These are phyloP conservation scores for Scaptomyza pallida DNA, from an alignment of 1,140 invertebrate species.

Conservation along the genomic window DNA sequence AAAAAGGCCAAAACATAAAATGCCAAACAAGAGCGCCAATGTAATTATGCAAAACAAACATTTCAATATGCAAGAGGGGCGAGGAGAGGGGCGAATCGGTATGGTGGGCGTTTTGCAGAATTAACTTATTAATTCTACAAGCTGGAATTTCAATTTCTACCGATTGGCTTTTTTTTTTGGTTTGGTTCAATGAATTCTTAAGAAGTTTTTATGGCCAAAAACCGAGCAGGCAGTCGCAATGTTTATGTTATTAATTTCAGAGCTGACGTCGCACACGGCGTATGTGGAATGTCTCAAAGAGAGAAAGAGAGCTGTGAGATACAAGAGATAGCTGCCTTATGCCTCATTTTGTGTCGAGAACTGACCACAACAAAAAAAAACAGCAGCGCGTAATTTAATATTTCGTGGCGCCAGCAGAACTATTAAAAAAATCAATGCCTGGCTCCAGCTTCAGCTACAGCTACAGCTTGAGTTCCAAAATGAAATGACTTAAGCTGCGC, in stretches of 20 bases:
- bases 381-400: constrained; percentile 83
- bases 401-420: constrained; percentile 83
- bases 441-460: constrained; percentile 33
- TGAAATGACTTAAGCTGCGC: constrained; percentile 83
- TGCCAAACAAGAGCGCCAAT: constrained; percentile 46
- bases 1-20: constrained; percentile 63
- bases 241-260: constrained; percentile 71
- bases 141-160: constrained; percentile 64
- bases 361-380: constrained; percentile 54
- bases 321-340: background rate
- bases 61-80: constrained; percentile 37
- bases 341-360: background rate
- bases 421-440: constrained; percentile 66
- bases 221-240: constrained; percentile 18
- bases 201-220: constrained; percentile 57
- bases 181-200: constrained; percentile 49
- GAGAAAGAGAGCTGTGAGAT: background rate
- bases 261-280: constrained; percentile 50
- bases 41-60: constrained; percentile 70
- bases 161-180: constrained; percentile 32
- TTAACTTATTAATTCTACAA: constrained; percentile 76
- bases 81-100: background rate
- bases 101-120: constrained; percentile 51
- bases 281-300: constrained; percentile 62
- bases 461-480: constrained; percentile 59